Evolutionary conservation across 2,888 invertebrate species (phyloP).

Genomic region (Coleophora flavipennella): DNA sequence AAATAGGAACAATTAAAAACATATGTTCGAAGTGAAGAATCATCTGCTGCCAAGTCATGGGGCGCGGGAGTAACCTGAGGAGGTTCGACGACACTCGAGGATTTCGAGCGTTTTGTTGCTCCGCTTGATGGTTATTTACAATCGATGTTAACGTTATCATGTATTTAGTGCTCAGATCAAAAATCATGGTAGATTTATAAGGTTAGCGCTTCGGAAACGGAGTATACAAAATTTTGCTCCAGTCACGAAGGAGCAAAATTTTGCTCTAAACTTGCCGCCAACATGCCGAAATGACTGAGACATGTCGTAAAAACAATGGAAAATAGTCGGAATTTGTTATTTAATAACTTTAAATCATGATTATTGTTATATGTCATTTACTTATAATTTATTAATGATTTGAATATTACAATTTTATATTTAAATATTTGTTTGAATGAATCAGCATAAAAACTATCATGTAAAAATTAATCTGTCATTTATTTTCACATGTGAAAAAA

Average conservation of each 20-base stretch:
- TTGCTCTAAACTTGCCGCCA: not conserved
- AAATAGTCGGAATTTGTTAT: no score
- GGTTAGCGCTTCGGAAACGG: conserved; percentile 16
- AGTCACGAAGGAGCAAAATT: not conserved
- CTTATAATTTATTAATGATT: no score
- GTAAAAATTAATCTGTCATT: no score
- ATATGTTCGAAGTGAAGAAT: conserved; percentile 11
- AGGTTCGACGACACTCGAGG: conserved; percentile 34
- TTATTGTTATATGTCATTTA: no score
- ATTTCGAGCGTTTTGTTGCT: conserved; percentile 55
- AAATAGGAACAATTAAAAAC: not conserved
- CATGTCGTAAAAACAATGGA: not conserved
- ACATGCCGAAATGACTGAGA: not conserved
- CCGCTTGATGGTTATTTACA: conserved; percentile 60
- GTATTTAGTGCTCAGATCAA: conserved; percentile 18
- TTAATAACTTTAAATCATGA: no score
- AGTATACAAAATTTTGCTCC: conserved; percentile 8
- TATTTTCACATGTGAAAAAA: no score
- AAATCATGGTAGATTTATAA: conserved; percentile 9
- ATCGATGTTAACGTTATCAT: conserved; percentile 41
- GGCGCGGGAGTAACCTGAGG: conserved; percentile 31
- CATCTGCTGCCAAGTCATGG: conserved; percentile 22
- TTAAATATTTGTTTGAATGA: no score
- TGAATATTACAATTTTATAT: no score
- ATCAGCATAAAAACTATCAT: no score